A percentile compares a stretch with the other conserved stretches of the same genome.
Evolutionary conservation across 2,888 invertebrate species (phyloP).

Genomic region (Acleris sparsana): DNA sequence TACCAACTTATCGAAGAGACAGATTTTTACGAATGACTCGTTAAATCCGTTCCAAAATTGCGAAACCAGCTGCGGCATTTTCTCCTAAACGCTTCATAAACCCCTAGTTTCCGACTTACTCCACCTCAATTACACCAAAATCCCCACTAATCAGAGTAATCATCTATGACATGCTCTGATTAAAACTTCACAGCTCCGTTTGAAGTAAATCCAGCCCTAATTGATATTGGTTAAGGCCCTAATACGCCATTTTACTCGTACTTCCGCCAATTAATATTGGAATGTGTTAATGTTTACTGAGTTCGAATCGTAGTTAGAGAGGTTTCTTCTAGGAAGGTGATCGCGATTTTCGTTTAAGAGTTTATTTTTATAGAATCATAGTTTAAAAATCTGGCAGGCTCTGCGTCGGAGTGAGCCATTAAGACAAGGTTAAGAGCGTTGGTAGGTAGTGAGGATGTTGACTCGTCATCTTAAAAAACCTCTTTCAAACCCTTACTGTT

Average conservation of each 20-base stretch:
- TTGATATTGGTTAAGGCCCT: slow-evolving; percentile 8
- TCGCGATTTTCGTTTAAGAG: background rate
- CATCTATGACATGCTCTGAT: slow-evolving; percentile 25
- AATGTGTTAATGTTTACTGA: slow-evolving; percentile 23
- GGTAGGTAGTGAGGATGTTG: too few relatives aligned
- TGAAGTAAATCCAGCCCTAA: slow-evolving; percentile 22
- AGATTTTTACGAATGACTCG: background rate
- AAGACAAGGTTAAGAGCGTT: too few relatives aligned
- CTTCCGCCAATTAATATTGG: slow-evolving; percentile 13
- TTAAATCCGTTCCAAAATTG: background rate
- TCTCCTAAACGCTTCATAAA: background rate
- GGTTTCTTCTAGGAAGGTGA: background rate
- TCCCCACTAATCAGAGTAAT: slow-evolving; percentile 13
- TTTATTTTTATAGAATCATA: too few relatives aligned
- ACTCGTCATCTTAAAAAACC: too few relatives aligned
- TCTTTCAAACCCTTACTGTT: too few relatives aligned
- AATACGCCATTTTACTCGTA: slow-evolving; percentile 5
- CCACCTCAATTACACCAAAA: slow-evolving; percentile 19
- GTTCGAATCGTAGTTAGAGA: background rate
- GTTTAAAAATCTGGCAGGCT: too few relatives aligned
- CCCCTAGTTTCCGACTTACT: background rate
- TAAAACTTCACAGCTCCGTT: slow-evolving; percentile 19
- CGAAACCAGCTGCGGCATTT: too few relatives aligned
- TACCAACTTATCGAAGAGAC: background rate
- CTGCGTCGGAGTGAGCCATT: too few relatives aligned